Evolutionary conservation across 2,888 invertebrate species (phyloP), one percentile per base, ranked within the genome.

Genomic region (Mesorhabditis sp.): DNA sequence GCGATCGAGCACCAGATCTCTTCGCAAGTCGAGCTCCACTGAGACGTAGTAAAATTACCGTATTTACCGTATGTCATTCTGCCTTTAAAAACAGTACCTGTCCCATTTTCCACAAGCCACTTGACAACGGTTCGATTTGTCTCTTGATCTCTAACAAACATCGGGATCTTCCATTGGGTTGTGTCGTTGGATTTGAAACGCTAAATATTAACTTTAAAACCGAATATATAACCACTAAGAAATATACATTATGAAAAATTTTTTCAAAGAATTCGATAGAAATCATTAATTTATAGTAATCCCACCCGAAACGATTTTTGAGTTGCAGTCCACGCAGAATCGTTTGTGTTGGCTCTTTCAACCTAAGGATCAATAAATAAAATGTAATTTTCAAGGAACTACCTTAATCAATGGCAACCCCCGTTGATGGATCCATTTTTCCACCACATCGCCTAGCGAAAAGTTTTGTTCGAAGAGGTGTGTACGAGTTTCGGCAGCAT

Each of bases 371-470:
- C 43, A 74, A 42, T 61, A 69, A 41, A 74, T 70, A 61, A 72
- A 67, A 45, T 68, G 69, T 42, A 69, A 69, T 64, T 74, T 71
- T 63, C 68, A 70, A n/a, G 74, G 65, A 50, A 67, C 70, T 66
- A 81, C 72, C 65, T 72, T 68, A 67, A 81, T 72, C 5, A 80
- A 69, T 6, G 81, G 81, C 64, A 80, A 79, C 4, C 76, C 76
- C 4, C 70, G 64, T 62, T 82, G 81, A 44, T 77, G 74, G 62
- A 80, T 76, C 82, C 82, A 81, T 6, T 75, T 74, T 67, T 77
- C 74, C 72, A 82, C 78, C 15, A 80, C 70, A 61, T 76, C 74
- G n/a, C 71, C 69, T n/a, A 78, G 63, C 4, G 78, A 74, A 65
- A 78, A 78, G 28, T 73, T 67, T 65, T 78, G 78, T 1, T 74